phyloP scores from a whole-genome alignment of 2,888 invertebrate species.

The Liopterus haemorrhoidalis region DNA sequence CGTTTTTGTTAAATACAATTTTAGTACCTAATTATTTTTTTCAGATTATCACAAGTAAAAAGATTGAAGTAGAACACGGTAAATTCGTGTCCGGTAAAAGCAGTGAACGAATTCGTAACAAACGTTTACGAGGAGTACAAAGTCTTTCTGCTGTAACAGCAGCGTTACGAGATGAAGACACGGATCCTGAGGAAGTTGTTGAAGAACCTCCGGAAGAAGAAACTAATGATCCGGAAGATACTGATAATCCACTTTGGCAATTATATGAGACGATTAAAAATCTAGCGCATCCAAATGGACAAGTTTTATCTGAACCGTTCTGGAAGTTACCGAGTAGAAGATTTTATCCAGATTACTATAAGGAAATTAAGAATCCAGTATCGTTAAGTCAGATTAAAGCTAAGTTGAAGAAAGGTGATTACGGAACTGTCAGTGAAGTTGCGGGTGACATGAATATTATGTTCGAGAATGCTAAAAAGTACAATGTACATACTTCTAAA shows the following conservation, averaged over 20 bases:
- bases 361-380: slow-evolving; percentile 92
- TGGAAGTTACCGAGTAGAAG: slow-evolving; percentile 86
- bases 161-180: slow-evolving; percentile 57
- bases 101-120: slow-evolving; percentile 64
- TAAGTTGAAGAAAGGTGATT: slow-evolving; percentile 74
- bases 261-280: slow-evolving; percentile 77
- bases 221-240: slow-evolving; percentile 39
- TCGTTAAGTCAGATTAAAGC: slow-evolving; percentile 86
- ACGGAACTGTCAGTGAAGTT: slow-evolving; percentile 80
- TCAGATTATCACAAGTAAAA: slow-evolving; percentile 60
- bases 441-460: slow-evolving; percentile 92
- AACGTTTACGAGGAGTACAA: slow-evolving; percentile 49
- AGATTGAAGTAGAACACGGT: slow-evolving; percentile 67
- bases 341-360: slow-evolving; percentile 95
- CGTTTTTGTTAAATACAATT: slow-evolving; percentile 3
- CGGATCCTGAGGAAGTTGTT: slow-evolving; percentile 56
- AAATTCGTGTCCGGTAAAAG: slow-evolving; percentile 57
- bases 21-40: slow-evolving; percentile 20
- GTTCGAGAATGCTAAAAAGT: slow-evolving; percentile 94
- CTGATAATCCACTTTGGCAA: slow-evolving; percentile 83
- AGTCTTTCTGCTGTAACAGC: slow-evolving; percentile 57
- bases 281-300: slow-evolving; percentile 59
- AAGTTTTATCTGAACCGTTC: slow-evolving; percentile 84
- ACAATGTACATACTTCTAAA: slow-evolving; percentile 74
- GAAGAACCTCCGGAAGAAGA: slow-evolving; percentile 46